Conservation (phyloP, 2,888 invertebrate genomes). For the Cloeon dipterum region DNA sequence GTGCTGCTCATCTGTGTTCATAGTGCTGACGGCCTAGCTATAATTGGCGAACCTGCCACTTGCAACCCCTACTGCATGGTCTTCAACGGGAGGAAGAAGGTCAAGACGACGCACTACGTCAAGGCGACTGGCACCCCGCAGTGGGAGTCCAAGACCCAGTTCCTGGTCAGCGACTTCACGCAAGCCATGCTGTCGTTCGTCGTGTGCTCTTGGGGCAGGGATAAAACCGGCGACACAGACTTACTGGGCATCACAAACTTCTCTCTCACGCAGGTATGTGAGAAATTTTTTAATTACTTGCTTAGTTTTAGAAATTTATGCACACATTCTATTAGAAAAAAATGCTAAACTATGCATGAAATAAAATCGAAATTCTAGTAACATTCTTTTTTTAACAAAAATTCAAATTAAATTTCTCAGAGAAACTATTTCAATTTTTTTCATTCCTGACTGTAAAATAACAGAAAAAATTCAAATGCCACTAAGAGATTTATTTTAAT, state of each 20-base stretch:
- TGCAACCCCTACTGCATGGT: conserved; percentile 28
- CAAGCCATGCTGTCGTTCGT: conserved; percentile 24
- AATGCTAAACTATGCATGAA: too few relatives aligned
- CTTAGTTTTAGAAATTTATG: too few relatives aligned
- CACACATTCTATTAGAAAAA: too few relatives aligned
- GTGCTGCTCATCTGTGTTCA: conserved; percentile 26
- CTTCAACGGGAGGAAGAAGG: conserved; percentile 25
- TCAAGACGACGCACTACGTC: conserved; percentile 26
- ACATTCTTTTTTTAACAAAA: background rate
- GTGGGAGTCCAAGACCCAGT: conserved; percentile 25
- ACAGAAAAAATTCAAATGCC: background rate
- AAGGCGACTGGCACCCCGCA: conserved; percentile 20
- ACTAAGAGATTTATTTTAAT: background rate
- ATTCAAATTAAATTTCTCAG: too few relatives aligned
- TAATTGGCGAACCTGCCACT: conserved; percentile 17
- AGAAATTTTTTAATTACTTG: too few relatives aligned
- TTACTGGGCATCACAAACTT: conserved; percentile 24
- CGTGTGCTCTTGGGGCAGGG: conserved; percentile 22
- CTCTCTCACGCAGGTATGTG: conserved; percentile 19
- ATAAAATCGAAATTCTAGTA: background rate
- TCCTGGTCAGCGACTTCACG: conserved; percentile 24
- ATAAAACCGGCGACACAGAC: conserved; percentile 23
- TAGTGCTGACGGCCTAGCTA: conserved; percentile 22
- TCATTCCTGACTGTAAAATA: background rate
- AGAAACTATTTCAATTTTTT: background rate